Evolutionary conservation across 2,113 vertebrate species (phyloP).

Genomic region (Chrysochloris asiatica): DNA sequence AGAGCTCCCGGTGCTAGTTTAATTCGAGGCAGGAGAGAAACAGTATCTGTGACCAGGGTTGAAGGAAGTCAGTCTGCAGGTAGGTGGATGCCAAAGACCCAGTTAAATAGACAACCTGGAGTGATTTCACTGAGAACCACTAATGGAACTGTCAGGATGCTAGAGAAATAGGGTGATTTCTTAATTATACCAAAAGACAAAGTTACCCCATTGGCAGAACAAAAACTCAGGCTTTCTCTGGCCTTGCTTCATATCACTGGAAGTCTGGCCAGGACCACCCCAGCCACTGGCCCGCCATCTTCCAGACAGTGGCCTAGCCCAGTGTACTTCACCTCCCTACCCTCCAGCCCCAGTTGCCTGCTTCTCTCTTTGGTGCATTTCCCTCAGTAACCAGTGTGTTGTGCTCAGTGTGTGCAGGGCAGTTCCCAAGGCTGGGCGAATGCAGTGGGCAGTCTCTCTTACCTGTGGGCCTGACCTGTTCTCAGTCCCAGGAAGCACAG

Average conservation of each 20-base stretch:
- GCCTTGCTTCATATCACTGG: not conserved
- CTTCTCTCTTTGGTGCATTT: not conserved
- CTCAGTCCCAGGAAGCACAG: too few relatives aligned
- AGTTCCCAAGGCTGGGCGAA: not conserved
- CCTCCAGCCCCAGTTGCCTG: not conserved
- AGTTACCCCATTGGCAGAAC: not conserved
- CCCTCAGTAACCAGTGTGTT: not conserved
- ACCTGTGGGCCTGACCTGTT: not conserved
- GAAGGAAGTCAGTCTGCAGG: not conserved
- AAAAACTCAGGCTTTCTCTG: not conserved
- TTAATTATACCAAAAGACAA: not conserved
- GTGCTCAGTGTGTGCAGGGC: too few relatives aligned
- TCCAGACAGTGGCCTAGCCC: not conserved
- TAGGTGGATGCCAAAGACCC: not conserved
- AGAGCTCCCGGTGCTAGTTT: too few relatives aligned
- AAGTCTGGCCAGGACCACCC: not conserved
- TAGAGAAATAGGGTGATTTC: not conserved
- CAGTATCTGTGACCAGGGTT: not conserved
- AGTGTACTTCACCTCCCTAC: not conserved
- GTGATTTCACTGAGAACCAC: not conserved
- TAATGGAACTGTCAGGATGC: not conserved
- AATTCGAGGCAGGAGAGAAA: not conserved
- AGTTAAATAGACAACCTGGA: not conserved
- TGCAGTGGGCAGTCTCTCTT: not conserved
- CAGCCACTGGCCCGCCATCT: too few relatives aligned